Base-by-base conservation (phyloP, 2,888 invertebrate genomes). In the Agriopis leucophaearia region DNA sequence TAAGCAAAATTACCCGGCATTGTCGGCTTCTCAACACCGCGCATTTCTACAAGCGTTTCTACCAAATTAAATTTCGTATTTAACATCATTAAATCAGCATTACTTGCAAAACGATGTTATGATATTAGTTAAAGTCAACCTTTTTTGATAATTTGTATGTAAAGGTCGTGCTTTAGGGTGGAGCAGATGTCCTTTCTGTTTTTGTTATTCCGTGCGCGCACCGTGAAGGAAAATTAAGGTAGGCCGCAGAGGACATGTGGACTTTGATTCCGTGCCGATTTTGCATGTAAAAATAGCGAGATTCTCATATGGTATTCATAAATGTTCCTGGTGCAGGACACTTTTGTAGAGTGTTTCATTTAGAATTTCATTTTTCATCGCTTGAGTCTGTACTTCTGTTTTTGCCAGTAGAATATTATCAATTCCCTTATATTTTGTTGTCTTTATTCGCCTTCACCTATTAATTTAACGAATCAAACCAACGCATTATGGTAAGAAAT, bases 1-100 rank as follows among this genome's bases (percentile, higher is more conserved):
- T 91, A 90, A 91, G 89, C 89, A 88, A 89, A 90, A 92, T 90
- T 89, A 88, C 89, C 82, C 78, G 83, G 82, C 83, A 88, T 89
- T 89, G 88, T 89, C 84, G 88, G 86, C 83, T 89, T 84, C 82
- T 85, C 82, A 81, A 83, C 83, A 81, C 84, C 86, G 83, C 88
- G 81, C 81, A 81, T 84, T 85, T 75, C 81, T 81, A 81, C 81
- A 83, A 84, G 83, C 80, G 81, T 84, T 85, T 79, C 76, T 51
- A 69, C 56, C 76, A 81, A 84, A 87, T 86, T 86, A 79, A 83
- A 81, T 85, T 85, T 84, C 78, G 84, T 82, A 79, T 79, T 77
- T 81, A 80, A 82, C 81, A 78, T 80, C 78, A 82, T 82, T 82
- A 80, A 73, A 71, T 78, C 76, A 70, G 63, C 64, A 66, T 73